A percentile compares a stretch with the other conserved stretches of the same genome.
These are phyloP conservation scores for Drosophila melanica DNA, from an alignment of 1,140 invertebrate species.

Conservation along the genomic window DNA sequence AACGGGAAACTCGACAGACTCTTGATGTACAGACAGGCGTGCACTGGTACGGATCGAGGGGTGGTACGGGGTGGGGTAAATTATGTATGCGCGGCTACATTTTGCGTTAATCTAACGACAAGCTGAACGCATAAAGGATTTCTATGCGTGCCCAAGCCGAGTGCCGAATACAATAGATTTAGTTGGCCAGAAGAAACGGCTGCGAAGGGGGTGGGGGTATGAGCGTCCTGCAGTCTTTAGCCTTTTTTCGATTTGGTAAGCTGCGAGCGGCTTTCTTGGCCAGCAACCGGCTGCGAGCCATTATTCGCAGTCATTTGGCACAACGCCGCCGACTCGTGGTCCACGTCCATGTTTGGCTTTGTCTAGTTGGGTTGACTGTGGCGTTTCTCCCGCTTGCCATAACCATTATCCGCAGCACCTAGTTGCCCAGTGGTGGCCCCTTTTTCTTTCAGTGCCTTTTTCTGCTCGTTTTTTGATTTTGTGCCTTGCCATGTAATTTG, in stretches of 20 bases:
- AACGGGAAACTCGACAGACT: slow-evolving; percentile 15
- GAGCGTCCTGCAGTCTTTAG: slow-evolving; percentile 14
- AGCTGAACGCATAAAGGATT: slow-evolving; percentile 77
- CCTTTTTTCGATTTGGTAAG: slow-evolving; percentile 12
- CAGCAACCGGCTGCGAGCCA: slow-evolving; percentile 35
- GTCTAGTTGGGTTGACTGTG: slow-evolving; percentile 43
- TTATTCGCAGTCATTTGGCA: slow-evolving; percentile 80
- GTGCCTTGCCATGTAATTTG: slow-evolving; percentile 78
- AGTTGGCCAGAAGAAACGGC: background rate
- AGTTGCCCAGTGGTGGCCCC: slow-evolving; percentile 20
- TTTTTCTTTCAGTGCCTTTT: slow-evolving; percentile 7
- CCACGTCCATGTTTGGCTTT: slow-evolving; percentile 50
- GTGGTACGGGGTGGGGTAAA: background rate
- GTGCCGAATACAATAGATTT: slow-evolving; percentile 40
- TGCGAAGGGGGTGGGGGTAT: too few species aligned
- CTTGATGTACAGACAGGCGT: background rate
- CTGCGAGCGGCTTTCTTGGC: slow-evolving; percentile 10
- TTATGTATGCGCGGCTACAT: slow-evolving; percentile 77
- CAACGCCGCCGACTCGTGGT: slow-evolving; percentile 36
- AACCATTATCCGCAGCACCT: slow-evolving; percentile 81
- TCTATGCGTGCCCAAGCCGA: slow-evolving; percentile 58
- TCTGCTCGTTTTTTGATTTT: slow-evolving; percentile 48
- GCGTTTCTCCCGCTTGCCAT: slow-evolving; percentile 45
- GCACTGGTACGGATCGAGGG: background rate
- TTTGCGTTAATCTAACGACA: slow-evolving; percentile 81